Evolutionary conservation across 2,888 invertebrate species (phyloP).

Genomic region (Cephus nigrinus): DNA sequence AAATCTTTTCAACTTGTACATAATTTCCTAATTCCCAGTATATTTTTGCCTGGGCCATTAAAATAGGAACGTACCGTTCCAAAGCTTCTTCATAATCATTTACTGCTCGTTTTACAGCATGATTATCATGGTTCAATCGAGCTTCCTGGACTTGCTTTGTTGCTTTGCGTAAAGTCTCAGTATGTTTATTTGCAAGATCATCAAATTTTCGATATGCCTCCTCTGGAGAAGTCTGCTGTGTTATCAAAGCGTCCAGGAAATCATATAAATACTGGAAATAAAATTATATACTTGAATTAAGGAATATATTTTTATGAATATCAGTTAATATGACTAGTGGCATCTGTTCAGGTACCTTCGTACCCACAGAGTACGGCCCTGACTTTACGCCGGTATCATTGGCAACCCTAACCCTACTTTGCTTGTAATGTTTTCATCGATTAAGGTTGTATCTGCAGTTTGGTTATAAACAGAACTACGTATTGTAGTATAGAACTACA

Average conservation of each 20-base stretch:
- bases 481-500: neutral
- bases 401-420: neutral
- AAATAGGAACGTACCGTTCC: conserved; percentile 93
- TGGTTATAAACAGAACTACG: neutral
- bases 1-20: conserved; percentile 94
- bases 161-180: conserved; percentile 88
- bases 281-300: conserved; percentile 12
- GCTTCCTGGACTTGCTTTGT: conserved; percentile 96
- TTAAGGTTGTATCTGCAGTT: neutral
- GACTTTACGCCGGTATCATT: neutral
- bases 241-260: conserved; percentile 95
- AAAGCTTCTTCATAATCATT: conserved; percentile 91
- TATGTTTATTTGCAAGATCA: conserved; percentile 90
- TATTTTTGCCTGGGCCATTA: conserved; percentile 99
- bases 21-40: conserved; percentile 98
- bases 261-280: conserved; percentile 84
- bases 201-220: conserved; percentile 97
- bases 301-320: neutral
- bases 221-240: conserved; percentile 95
- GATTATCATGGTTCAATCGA: conserved; percentile 88
- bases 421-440: neutral
- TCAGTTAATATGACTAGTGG: neutral
- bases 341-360: neutral
- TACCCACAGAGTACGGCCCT: neutral
- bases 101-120: conserved; percentile 88